Conservation (phyloP, 2,113 vertebrate genomes). For the Tychaedon coryphoeus region DNA sequence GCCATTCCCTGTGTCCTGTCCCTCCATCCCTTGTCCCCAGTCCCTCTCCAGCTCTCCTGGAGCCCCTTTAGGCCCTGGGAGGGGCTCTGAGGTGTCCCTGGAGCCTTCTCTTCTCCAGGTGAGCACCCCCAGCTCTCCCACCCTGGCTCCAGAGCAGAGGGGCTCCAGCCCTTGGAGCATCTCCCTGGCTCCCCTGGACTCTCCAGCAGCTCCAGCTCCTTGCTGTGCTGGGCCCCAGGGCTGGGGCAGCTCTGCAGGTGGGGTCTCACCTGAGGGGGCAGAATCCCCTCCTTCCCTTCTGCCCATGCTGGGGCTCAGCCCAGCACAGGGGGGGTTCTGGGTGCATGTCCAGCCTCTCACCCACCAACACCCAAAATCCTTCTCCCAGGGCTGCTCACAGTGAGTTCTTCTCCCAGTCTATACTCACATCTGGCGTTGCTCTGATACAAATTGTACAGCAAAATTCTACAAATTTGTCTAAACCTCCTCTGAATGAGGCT, state of each 20-base stretch:
- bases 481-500: background rate
- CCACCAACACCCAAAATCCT: background rate
- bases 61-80: no score
- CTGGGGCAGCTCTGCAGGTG: background rate
- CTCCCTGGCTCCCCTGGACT: accelerated
- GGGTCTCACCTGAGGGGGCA: background rate
- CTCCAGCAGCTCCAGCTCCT: background rate
- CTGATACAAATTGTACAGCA: background rate
- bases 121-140: background rate
- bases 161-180: background rate
- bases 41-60: no score
- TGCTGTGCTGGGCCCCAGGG: background rate
- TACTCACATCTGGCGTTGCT: background rate
- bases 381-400: background rate
- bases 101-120: no score
- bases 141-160: background rate
- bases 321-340: background rate
- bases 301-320: accelerated
- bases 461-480: background rate
- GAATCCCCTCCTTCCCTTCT: background rate
- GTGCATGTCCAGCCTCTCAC: background rate
- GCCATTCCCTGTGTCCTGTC: background rate
- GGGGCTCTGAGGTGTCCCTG: no score
- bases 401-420: background rate
- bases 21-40: background rate